These are phyloP conservation scores for Eidolon dupreanum DNA, from an alignment of 2,797 vertebrate species.

Conservation along the genomic window DNA sequence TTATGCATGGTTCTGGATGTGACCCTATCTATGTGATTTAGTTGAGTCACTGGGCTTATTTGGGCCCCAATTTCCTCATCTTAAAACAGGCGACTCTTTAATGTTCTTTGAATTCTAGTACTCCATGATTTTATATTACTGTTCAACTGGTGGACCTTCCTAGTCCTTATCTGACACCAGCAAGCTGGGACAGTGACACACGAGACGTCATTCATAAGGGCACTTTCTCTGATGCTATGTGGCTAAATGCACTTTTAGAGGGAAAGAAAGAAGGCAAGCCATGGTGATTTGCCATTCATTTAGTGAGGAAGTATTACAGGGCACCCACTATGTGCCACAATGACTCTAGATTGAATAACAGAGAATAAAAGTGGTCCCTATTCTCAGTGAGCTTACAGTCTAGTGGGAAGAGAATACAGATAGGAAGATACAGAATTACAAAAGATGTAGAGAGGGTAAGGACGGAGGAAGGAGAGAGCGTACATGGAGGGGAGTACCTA, in stretches of 20 bases:
- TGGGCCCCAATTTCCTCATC: neutral
- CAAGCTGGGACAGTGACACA: neutral
- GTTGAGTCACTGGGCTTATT: slow-evolving; percentile 53
- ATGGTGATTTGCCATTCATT: neutral
- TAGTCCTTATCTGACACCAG: neutral
- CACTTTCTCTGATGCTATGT: neutral
- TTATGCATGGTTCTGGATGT: neutral
- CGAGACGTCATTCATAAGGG: neutral
- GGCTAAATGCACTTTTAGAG: neutral
- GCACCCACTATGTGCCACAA: neutral
- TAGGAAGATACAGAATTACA: neutral
- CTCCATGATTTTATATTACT: neutral
- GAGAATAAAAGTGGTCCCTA: neutral
- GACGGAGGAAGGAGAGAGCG: neutral
- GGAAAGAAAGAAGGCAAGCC: neutral
- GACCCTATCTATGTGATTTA: neutral
- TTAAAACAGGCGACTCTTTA: slow-evolving; percentile 41
- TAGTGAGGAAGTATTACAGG: neutral
- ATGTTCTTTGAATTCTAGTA: neutral
- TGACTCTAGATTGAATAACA: neutral
- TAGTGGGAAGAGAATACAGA: neutral
- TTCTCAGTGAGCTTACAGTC: neutral
- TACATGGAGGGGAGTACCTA: neutral
- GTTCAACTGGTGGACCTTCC: neutral
- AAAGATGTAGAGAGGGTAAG: neutral